These are phyloP conservation scores for Drosophila albomicans DNA, from an alignment of 1,140 invertebrate genomes.

Conservation along the genomic window DNA sequence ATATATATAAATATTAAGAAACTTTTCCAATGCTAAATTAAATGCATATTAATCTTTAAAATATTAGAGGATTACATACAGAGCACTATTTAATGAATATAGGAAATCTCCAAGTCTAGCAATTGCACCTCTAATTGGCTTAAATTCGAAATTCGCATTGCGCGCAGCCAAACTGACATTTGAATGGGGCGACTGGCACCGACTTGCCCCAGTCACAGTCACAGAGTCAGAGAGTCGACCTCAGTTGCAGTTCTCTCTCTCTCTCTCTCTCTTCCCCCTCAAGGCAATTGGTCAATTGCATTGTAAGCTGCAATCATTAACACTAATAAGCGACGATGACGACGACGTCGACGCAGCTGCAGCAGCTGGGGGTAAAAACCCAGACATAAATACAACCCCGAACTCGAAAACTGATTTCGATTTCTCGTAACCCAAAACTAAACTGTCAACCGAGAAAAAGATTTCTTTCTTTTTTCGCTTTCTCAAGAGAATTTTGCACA, in stretches of 20 bases:
- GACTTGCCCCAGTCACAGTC: slow-evolving; percentile 44
- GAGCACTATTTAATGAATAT: too few species aligned
- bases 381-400: slow-evolving; percentile 33
- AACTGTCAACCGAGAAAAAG: slow-evolving; percentile 37
- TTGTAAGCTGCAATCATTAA: slow-evolving; percentile 79
- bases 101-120: neutral
- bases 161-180: slow-evolving; percentile 69
- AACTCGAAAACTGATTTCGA: slow-evolving; percentile 43
- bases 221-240: neutral
- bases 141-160: slow-evolving; percentile 19
- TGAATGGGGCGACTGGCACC: slow-evolving; percentile 77
- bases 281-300: slow-evolving; percentile 76
- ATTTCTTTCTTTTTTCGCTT: slow-evolving; percentile 44
- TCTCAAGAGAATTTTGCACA: slow-evolving; percentile 66
- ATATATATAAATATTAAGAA: too few species aligned
- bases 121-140: neutral
- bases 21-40: too few species aligned
- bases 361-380: slow-evolving; percentile 31
- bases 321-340: slow-evolving; percentile 65
- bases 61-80: neutral
- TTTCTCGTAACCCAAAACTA: neutral
- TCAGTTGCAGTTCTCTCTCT: slow-evolving; percentile 24
- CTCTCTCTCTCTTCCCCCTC: slow-evolving; percentile 3
- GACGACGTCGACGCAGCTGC: slow-evolving; percentile 13
- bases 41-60: too few species aligned